These are phyloP conservation scores for Grapholita molesta DNA, from an alignment of 1,140 invertebrate species.

Conservation along the genomic window DNA sequence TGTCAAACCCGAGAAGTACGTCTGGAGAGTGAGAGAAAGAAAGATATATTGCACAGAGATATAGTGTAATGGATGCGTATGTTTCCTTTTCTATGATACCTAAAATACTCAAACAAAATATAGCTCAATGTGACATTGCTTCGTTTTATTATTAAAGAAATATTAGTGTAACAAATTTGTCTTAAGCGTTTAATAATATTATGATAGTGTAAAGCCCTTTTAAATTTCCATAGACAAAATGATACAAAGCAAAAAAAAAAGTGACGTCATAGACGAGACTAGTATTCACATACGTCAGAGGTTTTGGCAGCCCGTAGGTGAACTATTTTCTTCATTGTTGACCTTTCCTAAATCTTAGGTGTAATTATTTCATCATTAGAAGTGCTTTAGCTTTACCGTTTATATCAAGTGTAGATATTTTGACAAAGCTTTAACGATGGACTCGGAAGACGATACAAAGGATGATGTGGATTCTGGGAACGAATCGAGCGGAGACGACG, in stretches of 20 bases:
- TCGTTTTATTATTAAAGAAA: no score
- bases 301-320: conserved; percentile 77
- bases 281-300: conserved; percentile 68
- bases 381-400: conserved; percentile 60
- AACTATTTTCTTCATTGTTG: conserved; percentile 79
- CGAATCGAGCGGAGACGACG: conserved; percentile 94
- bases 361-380: conserved; percentile 75
- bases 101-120: no score
- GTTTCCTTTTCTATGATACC: no score
- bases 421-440: conserved; percentile 81
- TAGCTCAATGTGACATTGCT: no score
- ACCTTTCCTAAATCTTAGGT: conserved; percentile 79
- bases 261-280: conserved; percentile 35
- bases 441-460: conserved; percentile 93
- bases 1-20: no score
- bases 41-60: no score
- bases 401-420: conserved; percentile 60
- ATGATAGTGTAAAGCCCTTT: not conserved
- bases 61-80: no score
- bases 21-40: no score
- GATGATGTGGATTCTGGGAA: conserved; percentile 95
- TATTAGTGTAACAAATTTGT: no score
- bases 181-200: no score
- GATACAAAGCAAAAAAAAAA: conserved; percentile 12
- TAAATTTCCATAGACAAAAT: conserved; percentile 22